Evolutionary conservation across 2,888 invertebrate species (phyloP), one percentile per base, ranked within the genome.

Genomic region (Leptinotarsa tumamoca): DNA sequence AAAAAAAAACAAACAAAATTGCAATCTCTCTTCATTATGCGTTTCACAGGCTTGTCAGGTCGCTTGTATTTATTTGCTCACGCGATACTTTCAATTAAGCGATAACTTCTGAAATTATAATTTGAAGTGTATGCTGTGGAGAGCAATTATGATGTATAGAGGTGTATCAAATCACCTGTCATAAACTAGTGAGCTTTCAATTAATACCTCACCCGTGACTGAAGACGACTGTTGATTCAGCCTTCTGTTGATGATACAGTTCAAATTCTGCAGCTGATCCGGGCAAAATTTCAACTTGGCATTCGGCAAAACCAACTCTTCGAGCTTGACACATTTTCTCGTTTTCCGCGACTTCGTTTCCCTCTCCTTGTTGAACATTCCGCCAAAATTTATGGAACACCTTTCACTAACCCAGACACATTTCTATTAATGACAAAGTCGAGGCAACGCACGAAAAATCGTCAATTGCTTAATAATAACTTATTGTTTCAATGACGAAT

Each of bases 181-280:
- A 43, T 13, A 43, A 43, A 10, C 43, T 2, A 43, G 2, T 43
- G 10, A 10, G 43, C 43, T 10, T 43, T 43, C 43, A 43, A 43
- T 10, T 43, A 13, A 43, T 43, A 10, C 43, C 10, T 52, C 51
- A 68, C 68, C 52, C 21, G 49, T 17, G 4, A 52, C 70, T 21
- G 58, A 10, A 49, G 58, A 23, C 4, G 58, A 21, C 58, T 72
- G 75, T 71, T 79, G 74, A 56, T 84, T 81, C 78, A 88, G 76
- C 63, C 84, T 84, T 71, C 84, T 86, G 58, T 87, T 84, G 72
- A 90, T 88, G 73, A 90, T 89, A 66, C 86, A 89, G 83, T 90
- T 91, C 77, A 91, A 87, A 80, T 89, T 89, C 72, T 88, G 87
- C 79, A 91, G 84, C 83, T 91, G 91, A 51, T 90, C 89, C 56